These are phyloP conservation scores for Samia ricini DNA, from an alignment of 1,140 invertebrate genomes.

Conservation along the genomic window DNA sequence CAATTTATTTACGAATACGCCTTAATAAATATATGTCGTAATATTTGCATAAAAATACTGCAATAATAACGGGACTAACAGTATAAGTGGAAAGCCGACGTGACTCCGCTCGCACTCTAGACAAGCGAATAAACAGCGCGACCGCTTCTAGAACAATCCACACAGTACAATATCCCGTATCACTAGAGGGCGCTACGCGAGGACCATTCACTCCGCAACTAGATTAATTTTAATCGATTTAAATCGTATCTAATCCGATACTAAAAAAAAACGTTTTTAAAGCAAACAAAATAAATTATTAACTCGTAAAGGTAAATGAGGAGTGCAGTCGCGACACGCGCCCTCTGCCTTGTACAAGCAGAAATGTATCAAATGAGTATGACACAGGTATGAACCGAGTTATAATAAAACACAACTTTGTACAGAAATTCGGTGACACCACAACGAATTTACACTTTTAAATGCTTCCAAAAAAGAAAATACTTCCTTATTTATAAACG, in stretches of 20 bases:
- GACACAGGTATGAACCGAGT: slow-evolving; percentile 51
- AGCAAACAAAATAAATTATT: background rate
- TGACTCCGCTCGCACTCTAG: slow-evolving; percentile 37
- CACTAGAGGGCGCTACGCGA: background rate
- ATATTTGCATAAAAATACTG: slow-evolving; percentile 76
- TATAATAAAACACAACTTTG: slow-evolving; percentile 37
- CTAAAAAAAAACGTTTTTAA: too few relatives aligned
- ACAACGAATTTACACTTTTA: slow-evolving; percentile 39
- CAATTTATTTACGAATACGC: slow-evolving; percentile 76
- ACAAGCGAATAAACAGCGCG: slow-evolving; percentile 32
- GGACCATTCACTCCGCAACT: background rate
- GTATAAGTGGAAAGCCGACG: slow-evolving; percentile 56
- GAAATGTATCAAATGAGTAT: slow-evolving; percentile 70
- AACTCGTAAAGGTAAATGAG: background rate
- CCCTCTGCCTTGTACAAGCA: background rate
- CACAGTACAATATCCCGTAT: background rate
- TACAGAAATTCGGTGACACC: slow-evolving; percentile 52
- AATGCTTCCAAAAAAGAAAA: slow-evolving; percentile 13
- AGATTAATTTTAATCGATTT: background rate
- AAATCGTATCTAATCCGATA: too few relatives aligned
- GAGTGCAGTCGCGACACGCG: background rate
- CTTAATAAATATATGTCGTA: slow-evolving; percentile 73
- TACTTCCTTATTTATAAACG: background rate
- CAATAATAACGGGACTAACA: slow-evolving; percentile 71
- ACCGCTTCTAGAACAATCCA: background rate